phyloP scores from a whole-genome alignment of 2,113 vertebrate species.

The Chionodraco myersi region DNA sequence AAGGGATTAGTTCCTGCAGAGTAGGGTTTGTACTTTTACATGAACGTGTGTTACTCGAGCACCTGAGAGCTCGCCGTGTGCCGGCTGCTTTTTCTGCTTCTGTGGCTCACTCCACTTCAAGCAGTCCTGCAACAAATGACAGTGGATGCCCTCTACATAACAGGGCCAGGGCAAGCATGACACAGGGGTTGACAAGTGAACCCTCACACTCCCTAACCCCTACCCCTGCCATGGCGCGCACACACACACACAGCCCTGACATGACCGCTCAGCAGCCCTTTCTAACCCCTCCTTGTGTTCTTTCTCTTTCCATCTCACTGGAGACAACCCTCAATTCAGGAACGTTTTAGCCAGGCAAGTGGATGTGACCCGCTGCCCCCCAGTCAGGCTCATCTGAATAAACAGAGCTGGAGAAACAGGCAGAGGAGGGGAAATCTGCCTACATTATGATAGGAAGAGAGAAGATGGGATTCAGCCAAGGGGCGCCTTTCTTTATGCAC shows the following conservation, averaged over 20 bases:
- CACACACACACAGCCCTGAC: constrained; percentile 71
- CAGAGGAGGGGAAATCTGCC: constrained; percentile 81
- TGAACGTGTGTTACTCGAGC: constrained; percentile 26
- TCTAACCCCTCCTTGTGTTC: constrained; percentile 70
- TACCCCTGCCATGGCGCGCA: constrained; percentile 47
- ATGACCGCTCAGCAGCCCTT: constrained; percentile 69
- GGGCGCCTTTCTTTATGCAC: constrained; percentile 86
- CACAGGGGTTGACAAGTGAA: constrained; percentile 83
- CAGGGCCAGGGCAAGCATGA: constrained; percentile 83
- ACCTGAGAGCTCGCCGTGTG: constrained; percentile 56
- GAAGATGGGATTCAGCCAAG: constrained; percentile 70
- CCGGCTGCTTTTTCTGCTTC: constrained; percentile 59
- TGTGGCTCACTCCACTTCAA: constrained; percentile 73
- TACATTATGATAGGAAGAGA: constrained; percentile 83
- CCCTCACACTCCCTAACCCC: constrained; percentile 78
- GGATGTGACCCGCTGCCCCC: constrained; percentile 89
- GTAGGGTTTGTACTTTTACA: constrained; percentile 49
- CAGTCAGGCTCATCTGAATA: constrained; percentile 87
- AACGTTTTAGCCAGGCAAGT: constrained; percentile 84
- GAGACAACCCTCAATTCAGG: constrained; percentile 85
- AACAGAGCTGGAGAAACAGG: constrained; percentile 77
- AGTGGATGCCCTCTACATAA: constrained; percentile 83
- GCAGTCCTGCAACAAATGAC: constrained; percentile 83
- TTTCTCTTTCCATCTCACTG: constrained; percentile 72
- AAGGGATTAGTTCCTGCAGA: constrained; percentile 24